Evolutionary conservation across 2,888 invertebrate species (phyloP).

Genomic region (Fabriciana adippe): DNA sequence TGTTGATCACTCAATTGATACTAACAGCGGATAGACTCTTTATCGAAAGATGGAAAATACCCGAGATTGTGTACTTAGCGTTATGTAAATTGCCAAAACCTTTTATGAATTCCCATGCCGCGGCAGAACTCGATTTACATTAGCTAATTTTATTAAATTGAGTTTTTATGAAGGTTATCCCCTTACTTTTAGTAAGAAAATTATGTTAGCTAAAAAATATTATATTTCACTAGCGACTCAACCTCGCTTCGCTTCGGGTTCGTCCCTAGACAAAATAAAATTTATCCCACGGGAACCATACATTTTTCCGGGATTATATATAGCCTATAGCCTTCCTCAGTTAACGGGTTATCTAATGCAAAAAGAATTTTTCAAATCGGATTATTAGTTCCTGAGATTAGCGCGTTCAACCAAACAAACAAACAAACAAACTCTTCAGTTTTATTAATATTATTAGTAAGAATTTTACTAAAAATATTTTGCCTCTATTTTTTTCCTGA

Average conservation of each 20-base stretch:
- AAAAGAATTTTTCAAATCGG: no score
- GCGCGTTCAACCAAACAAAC: no score
- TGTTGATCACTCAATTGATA: conserved; percentile 38
- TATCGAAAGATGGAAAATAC: conserved; percentile 33
- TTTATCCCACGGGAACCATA: no score
- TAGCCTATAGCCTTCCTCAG: no score
- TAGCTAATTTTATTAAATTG: conserved; percentile 22
- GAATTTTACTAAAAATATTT: neutral
- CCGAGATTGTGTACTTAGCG: conserved; percentile 20
- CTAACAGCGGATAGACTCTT: conserved; percentile 25
- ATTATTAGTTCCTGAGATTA: no score
- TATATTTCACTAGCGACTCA: no score
- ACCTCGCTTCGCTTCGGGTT: no score
- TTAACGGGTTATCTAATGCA: no score
- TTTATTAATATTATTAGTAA: no score
- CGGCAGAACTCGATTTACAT: conserved; percentile 24
- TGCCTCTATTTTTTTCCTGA: neutral
- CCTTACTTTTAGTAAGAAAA: neutral
- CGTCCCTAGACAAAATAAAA: no score
- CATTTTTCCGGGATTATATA: no score
- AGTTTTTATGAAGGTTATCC: conserved; percentile 12
- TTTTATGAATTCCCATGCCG: conserved; percentile 28
- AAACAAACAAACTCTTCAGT: no score
- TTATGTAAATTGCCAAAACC: conserved; percentile 35
- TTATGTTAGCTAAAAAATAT: neutral